Evolutionary conservation across 2,797 vertebrate genomes (phyloP).

Genomic region (Pseudochirops cupreus): DNA sequence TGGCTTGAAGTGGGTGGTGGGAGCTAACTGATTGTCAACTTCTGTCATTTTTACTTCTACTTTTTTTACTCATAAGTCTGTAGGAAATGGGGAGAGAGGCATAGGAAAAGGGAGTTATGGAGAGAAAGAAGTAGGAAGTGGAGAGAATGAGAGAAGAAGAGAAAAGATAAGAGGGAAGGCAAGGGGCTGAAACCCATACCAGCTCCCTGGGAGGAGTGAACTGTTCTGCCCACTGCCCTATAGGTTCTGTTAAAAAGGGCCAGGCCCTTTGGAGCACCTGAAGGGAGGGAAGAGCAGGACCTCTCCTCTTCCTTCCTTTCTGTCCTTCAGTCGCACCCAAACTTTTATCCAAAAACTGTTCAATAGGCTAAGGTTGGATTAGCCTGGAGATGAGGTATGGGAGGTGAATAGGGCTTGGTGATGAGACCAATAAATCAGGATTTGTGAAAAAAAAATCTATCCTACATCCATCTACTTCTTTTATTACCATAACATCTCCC

Average conservation of each 20-base stretch:
- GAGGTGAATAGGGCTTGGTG: conserved; percentile 21
- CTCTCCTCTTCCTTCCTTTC: conserved; percentile 68
- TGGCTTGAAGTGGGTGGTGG: too few relatives aligned
- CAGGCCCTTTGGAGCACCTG: conserved; percentile 65
- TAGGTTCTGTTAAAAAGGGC: conserved; percentile 56
- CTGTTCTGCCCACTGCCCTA: background rate
- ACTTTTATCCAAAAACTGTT: background rate
- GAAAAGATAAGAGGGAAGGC: background rate
- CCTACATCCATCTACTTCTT: too few relatives aligned
- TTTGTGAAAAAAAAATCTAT: too few relatives aligned
- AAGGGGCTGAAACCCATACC: background rate
- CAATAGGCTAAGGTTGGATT: background rate
- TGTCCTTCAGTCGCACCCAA: conserved; percentile 33
- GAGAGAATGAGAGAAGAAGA: background rate
- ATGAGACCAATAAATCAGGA: conserved; percentile 55
- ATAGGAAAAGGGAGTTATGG: background rate
- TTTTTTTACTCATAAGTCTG: too few relatives aligned
- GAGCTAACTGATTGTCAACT: too few relatives aligned
- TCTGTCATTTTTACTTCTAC: too few relatives aligned
- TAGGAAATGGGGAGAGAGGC: conserved; percentile 3
- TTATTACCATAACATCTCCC: too few relatives aligned
- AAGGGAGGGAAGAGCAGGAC: conserved; percentile 73
- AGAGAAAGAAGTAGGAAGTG: background rate
- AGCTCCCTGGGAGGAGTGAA: background rate
- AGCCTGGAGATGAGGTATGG: background rate